Evolutionary conservation across 1,140 invertebrate genomes (phyloP).

Genomic region (Lepidurus arcticus): DNA sequence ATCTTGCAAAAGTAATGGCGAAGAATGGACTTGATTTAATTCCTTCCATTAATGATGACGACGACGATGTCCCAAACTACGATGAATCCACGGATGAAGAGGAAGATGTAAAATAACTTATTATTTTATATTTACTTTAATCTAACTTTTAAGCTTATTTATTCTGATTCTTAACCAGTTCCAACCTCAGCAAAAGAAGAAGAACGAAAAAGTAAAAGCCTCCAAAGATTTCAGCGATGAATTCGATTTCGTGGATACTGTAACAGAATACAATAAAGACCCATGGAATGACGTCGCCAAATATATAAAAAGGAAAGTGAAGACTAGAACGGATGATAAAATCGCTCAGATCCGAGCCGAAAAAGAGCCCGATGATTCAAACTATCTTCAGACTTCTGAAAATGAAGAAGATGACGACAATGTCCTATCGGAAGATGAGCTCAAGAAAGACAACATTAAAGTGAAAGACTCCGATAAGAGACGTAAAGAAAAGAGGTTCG

Average conservation of each 20-base stretch:
- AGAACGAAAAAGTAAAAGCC: constrained; percentile 56
- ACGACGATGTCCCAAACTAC: constrained; percentile 62
- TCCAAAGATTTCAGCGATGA: constrained; percentile 65
- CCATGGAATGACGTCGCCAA: constrained; percentile 79
- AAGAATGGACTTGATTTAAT: constrained; percentile 47
- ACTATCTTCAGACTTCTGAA: constrained; percentile 5
- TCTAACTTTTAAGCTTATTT: constrained; percentile 24
- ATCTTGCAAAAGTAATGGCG: neutral
- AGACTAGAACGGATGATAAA: constrained; percentile 77
- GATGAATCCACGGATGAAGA: constrained; percentile 76
- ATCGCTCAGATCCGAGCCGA: constrained; percentile 59
- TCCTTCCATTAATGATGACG: constrained; percentile 69
- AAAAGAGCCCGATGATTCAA: constrained; percentile 42
- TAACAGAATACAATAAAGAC: constrained; percentile 69
- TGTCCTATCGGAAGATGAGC: constrained; percentile 40
- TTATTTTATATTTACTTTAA: constrained; percentile 33
- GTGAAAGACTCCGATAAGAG: constrained; percentile 48
- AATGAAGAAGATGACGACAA: constrained; percentile 35
- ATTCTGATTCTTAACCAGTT: neutral
- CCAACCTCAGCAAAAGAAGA: constrained; percentile 71
- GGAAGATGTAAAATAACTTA: constrained; percentile 58
- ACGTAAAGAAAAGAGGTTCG: constrained; percentile 42
- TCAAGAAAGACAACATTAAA: constrained; percentile 40
- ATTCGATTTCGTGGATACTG: constrained; percentile 66
- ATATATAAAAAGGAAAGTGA: constrained; percentile 72